Percentiles rank a stretch among this genome's conserved stretches.
Evolutionary conservation across 2,797 vertebrate genomes (phyloP).

Genomic region (Acipenser oxyrinchus): DNA sequence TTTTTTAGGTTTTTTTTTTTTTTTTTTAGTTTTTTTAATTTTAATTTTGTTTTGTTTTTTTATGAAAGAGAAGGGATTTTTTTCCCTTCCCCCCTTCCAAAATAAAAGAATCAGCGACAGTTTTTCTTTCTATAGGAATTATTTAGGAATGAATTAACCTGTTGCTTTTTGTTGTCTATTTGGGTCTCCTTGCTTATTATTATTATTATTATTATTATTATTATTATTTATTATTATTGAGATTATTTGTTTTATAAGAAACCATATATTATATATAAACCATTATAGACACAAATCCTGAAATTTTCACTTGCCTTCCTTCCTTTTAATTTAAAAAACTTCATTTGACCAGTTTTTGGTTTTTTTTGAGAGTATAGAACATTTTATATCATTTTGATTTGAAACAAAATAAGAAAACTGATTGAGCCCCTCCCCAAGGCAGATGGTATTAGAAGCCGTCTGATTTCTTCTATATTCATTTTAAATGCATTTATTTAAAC

Average conservation of each 20-base stretch:
- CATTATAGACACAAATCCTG: too few relatives aligned
- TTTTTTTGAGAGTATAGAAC: neutral
- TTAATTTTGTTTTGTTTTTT: conserved; percentile 24
- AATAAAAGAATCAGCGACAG: neutral
- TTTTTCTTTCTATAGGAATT: neutral
- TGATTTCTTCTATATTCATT: conserved; percentile 4
- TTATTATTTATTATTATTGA: too few relatives aligned
- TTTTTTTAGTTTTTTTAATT: conserved; percentile 1
- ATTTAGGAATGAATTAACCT: conserved; percentile 1
- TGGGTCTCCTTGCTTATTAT: too few relatives aligned
- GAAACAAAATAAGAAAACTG: neutral
- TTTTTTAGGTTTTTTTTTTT: conserved; percentile 43
- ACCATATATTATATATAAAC: too few relatives aligned
- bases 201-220: too few relatives aligned
- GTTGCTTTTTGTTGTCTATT: neutral
- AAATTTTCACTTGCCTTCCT: too few relatives aligned
- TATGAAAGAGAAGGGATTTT: conserved; percentile 35
- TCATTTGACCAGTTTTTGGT: too few relatives aligned
- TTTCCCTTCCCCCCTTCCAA: conserved; percentile 34
- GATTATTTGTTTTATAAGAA: too few relatives aligned
- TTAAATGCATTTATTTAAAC: too few relatives aligned
- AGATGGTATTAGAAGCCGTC: conserved; percentile 20
- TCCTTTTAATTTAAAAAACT: too few relatives aligned
- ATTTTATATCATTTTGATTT: conserved; percentile 2
- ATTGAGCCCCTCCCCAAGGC: neutral